A percentile compares a stretch with the other conserved stretches of the same genome.
Evolutionary conservation across 2,888 invertebrate genomes (phyloP).

Genomic region (Dusona sp.): DNA sequence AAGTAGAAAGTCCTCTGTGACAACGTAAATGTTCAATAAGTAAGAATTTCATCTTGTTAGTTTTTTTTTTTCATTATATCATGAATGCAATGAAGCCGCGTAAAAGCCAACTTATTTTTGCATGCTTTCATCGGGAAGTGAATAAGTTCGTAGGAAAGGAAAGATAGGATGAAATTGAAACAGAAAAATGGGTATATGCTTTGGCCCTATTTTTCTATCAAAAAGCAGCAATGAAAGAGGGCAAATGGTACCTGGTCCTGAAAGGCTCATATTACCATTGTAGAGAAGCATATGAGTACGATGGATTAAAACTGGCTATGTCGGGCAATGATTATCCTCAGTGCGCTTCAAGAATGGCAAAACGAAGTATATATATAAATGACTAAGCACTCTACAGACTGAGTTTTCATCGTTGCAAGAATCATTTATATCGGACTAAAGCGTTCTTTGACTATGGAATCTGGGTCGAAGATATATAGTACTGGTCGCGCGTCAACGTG

Average conservation of each 20-base stretch:
- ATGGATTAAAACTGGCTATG: slow-evolving; percentile 46
- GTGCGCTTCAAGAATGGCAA: slow-evolving; percentile 35
- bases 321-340: slow-evolving; percentile 46
- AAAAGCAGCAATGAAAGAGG: slow-evolving; percentile 37
- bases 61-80: neutral
- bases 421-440: slow-evolving; percentile 64
- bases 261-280: slow-evolving; percentile 16
- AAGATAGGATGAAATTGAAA: neutral
- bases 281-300: slow-evolving; percentile 17
- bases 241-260: slow-evolving; percentile 2
- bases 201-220: slow-evolving; percentile 35
- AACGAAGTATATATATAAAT: slow-evolving; percentile 35
- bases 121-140: slow-evolving; percentile 11
- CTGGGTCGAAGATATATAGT: slow-evolving; percentile 60
- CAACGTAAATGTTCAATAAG: neutral
- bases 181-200: slow-evolving; percentile 20
- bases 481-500: slow-evolving; percentile 35
- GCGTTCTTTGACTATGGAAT: slow-evolving; percentile 62
- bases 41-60: neutral
- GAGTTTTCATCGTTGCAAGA: slow-evolving; percentile 62
- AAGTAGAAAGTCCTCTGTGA: neutral
- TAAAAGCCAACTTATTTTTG: slow-evolving; percentile 19
- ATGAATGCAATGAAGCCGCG: neutral
- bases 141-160: neutral
- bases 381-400: slow-evolving; percentile 40